Base-by-base conservation (phyloP, 2,888 invertebrate genomes). In the Vandiemenella viatica region DNA sequence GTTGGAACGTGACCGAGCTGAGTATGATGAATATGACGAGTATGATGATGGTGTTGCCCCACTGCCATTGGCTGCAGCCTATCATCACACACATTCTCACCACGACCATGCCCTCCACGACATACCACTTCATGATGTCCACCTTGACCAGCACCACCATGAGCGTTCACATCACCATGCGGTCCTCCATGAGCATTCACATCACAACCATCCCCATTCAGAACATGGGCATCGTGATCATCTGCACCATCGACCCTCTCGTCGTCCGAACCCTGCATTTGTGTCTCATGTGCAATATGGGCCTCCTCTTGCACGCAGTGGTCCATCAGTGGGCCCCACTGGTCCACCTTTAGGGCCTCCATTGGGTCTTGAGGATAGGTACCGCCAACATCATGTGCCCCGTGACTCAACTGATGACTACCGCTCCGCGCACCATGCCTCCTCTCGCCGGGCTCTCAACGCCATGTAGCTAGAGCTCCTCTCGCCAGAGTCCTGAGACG, bases 361-460 rank as follows among this genome's bases (percentile, higher is more conserved):
- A 44, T 45, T 49, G 50, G 47, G 55, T 45, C 45, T 54, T 37
- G 50, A 57, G 50, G 46, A 48, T 50, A 45, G 50, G 48, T 56
- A 56, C 48, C 55, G 56, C 52, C 55, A 55, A 41, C 53, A 55
- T 43, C 52, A 49, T 18, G 47, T 63, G 62, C 57, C 61, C 53
- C 69, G 70, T 61, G 67, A 62, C 49, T 61, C 64, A 50, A 68
- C 63, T 50, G 63, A 65, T 21, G 67, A 67, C 50, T 67, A 70
- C 50, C 67, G 67, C 50, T 63, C 69, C 18, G 62, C 68, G 45
- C 69, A 69, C 66, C 75, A 75, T 54, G 72, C 79, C 38, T 77
- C 61, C 16, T 61, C 80, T 59, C 73, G 81, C 53, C 74, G 82
- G 62, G 79, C 79, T 59, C 75, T 80, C 60, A 82, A 82, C 69